Evolutionary conservation across 2,888 invertebrate species (phyloP), one percentile per base, ranked within the genome.

Genomic region (Pyrgus malvae): DNA sequence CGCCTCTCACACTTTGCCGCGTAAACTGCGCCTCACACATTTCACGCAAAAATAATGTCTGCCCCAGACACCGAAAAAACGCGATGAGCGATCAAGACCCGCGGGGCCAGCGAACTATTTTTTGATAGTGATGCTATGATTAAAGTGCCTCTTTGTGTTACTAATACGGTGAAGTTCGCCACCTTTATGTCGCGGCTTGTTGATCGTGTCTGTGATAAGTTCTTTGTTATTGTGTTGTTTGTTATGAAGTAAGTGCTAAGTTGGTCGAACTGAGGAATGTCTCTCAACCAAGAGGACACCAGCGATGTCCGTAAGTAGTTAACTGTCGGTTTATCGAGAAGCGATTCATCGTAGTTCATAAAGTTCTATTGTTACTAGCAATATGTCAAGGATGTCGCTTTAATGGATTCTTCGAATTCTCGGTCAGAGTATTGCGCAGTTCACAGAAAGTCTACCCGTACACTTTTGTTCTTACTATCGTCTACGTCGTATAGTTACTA

Each of bases 401-500:
- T 80, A 79, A 80, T 79, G 76, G 76, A 74, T 82, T 83, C 80
- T 67, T 72, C 70, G 78, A 79, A 82, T 75, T 74, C 68, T 70
- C 68, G 70, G 63, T 61, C 71, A 63, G 67, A 75, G 72, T 80
- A 83, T 72, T 84, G 82, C 85, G 84, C 83, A 86, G 83, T 86
- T 80, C 76, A 33, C 41, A 33, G 33, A 46, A 45, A 46, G 38
- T 54, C n/a, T 16, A 25, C 14, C 37, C 37, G 38, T 31, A 46
- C 12, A 48, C 9, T 29, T 37, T 53, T 46, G 16, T 54, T 54
- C 38, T 33, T n/a, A 38, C 16, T 25, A 12, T 27, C n/a, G n/a
- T n/a, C n/a, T n/a, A n/a, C n/a, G 17, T 17, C 17, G 37, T n/a
- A n/a, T 16, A n/a, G n/a, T n/a, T n/a, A n/a, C n/a, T n/a, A n/a